Base-by-base conservation (phyloP, 2,113 vertebrate species). In the Myotis yumanensis region DNA sequence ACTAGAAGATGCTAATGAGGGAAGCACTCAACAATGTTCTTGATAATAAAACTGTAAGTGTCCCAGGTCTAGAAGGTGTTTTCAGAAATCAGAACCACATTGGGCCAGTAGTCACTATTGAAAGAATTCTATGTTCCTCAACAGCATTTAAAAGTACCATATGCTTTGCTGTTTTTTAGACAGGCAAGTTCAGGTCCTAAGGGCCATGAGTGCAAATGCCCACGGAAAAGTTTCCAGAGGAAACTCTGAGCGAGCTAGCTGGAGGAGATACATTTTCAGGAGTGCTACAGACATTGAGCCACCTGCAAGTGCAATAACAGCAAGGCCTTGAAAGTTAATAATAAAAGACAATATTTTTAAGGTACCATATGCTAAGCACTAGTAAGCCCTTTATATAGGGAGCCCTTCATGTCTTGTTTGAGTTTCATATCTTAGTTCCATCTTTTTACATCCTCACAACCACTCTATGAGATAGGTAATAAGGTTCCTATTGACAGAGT, bases 401-500 rank as follows among this genome's bases (percentile, higher is more conserved):
- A 81, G 18, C 40, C 73, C 72, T 96, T 95, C 64, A 82, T 5
- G 32, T 68, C 40, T 79, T 86, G 40, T 90, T 96, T 95, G 92
- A 75, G 40, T 51, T 93, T 81, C 43, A 28, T 73, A 89, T 95
- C 71, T 94, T 69, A 90, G 80, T 73, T 85, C 43, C 18, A 92
- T 77, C 35, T 62, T 91, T 88, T 52, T 73, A 83, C 43, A 96
- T 62, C 59, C 59, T 79, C 5, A 77, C 32, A 80, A 86, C 25
- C 59, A 66, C 90, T 30, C 72, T 66, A 17, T 1, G 64, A 96
- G 77, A 32, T 71, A 68, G 79, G 20, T 57, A 92, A 59, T 69
- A 40, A 72, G 69, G 68, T 23, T 48, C 15, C 17, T 96, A 86
- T 52, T 92, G 93, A 96, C 43, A 83, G 73, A 86, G 35, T 75